Conservation (phyloP, 2,888 invertebrate species). For the Coleophora flavipennella region DNA sequence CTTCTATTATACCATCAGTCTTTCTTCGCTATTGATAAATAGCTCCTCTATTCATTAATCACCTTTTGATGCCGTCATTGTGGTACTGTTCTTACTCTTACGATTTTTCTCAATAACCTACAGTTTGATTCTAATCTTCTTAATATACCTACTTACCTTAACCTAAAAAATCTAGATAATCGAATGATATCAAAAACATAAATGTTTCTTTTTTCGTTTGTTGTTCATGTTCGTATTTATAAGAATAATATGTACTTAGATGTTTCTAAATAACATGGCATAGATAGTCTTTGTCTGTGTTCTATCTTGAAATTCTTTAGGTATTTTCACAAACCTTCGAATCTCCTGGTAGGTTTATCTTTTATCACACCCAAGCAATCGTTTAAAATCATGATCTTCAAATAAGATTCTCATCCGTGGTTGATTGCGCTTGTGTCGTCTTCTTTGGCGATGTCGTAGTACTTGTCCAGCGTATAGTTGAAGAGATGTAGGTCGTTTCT, state of each 20-base stretch:
- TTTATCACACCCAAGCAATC: no score
- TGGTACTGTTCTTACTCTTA: no score
- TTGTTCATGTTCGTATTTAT: no score
- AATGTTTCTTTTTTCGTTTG: no score
- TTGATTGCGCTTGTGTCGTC: slow-evolving; percentile 25
- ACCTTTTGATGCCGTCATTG: slow-evolving; percentile 22
- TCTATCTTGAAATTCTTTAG: not conserved
- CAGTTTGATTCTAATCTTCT: no score
- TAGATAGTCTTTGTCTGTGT: not conserved
- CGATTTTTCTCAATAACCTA: no score
- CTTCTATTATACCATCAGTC: slow-evolving; percentile 35
- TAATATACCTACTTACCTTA: no score
- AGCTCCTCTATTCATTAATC: slow-evolving; percentile 23
- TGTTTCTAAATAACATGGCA: not conserved
- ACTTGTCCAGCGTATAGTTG: slow-evolving; percentile 84
- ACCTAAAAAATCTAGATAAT: no score
- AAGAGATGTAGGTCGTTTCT: slow-evolving; percentile 91
- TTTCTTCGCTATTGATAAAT: slow-evolving; percentile 27
- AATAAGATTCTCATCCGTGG: slow-evolving; percentile 38
- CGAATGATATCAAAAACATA: no score
- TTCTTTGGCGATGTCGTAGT: slow-evolving; percentile 72
- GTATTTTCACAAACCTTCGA: slow-evolving; percentile 1
- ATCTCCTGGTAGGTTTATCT: not conserved
- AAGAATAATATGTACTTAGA: no score
- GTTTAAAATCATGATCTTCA: not conserved